Base-by-base conservation (phyloP, 2,888 invertebrate species). In the Phlogophora meticulosa region DNA sequence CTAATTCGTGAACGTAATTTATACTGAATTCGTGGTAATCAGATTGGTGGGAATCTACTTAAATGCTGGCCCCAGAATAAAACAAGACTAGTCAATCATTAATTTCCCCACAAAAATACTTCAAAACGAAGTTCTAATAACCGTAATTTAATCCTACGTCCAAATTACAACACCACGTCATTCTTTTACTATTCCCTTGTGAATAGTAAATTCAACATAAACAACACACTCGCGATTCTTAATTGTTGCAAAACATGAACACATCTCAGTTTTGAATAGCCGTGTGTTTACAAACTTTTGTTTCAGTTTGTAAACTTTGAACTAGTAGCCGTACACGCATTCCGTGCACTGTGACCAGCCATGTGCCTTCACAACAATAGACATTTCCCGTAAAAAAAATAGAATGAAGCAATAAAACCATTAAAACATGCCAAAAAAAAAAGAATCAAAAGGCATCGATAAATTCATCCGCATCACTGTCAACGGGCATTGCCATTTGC, bases 251-350 rank as follows among this genome's bases (percentile, higher is more conserved):
- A 90, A 92, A 91, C 85, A 91, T 63, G 78, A 85, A 85, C 85
- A 87, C 91, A 91, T 91, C 91, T 88, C 88, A 71, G 81, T 81
- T 81, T 63, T 72, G 77, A 87, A 78, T 81, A 79, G 72, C 71
- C 64, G 75, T 24, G 24, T 90, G 88, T 93, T 92, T 93, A 90
- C 87, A 89, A 94, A 92, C 85, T 78, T 43, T 52, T 48, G 65
- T 34, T 59, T 42, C n/a, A 73, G 85, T 92, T 93, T 91, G 81
- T 89, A 92, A 94, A 93, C 90, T 80, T 60, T 24, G 68, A 68
- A 77, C 79, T 52, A 70, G 67, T 72, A 73, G 67, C 40, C 63
- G 58, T 48, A 69, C 83, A 82, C 73, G 84, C 77, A 73, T 79
- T 68, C 70, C 62, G 63, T 40, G 51, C 73, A 65, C 66, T 72